Base-by-base conservation (phyloP, 2,113 vertebrate species). In the Platysteira castanea region DNA sequence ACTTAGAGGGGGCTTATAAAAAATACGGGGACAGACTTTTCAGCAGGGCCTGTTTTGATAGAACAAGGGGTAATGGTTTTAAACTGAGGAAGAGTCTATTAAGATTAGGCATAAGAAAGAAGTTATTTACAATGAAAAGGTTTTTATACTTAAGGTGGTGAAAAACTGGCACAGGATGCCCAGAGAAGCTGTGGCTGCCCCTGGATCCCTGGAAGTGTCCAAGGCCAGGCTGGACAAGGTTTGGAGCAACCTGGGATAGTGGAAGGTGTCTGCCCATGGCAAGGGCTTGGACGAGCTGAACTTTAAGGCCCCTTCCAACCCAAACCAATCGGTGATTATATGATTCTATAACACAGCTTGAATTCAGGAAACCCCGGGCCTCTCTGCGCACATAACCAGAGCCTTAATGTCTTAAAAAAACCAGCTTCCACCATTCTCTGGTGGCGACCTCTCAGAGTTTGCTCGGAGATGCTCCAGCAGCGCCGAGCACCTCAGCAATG, bases 1-100 rank as follows among this genome's bases (percentile, higher is more conserved):
- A 31, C 7, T 23, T 76, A 26, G 60, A 60, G 6, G 39, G 16
- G 8, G 5, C 21, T 53, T 54, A 31, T 41, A 31, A 83, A 68
- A 89, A 61, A 35, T 13, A 35, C 1, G 9, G 18, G 41, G 35
- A 35, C 39, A 54, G 24, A 69, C 24, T 35, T 47, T 76, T 69
- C 17, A 68, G 13, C 46, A 47, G n/a, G 21, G 6, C 11, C 18
- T 41, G 18, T 22, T 67, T n/a, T 1, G 0, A 9, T 11, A 54
- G 17, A 46, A 41, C 11, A 47, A 23, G 17, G n/a, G 9, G 10
- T 2, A 41, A 41, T 11, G 10, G 26, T 33, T 83, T 61, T 7
- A 69, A 76, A 47, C 30, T 9, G 39, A 47, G 60, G 13, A 17
- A 54, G 14, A 0, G 0, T 47, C 0, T 0, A 28, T 31, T 31